Evolutionary conservation across 37 sponge, comb jelly and placozoan species (phyloP), one percentile per base, ranked within the genome.

Genomic region (Spongilla lacustris): DNA sequence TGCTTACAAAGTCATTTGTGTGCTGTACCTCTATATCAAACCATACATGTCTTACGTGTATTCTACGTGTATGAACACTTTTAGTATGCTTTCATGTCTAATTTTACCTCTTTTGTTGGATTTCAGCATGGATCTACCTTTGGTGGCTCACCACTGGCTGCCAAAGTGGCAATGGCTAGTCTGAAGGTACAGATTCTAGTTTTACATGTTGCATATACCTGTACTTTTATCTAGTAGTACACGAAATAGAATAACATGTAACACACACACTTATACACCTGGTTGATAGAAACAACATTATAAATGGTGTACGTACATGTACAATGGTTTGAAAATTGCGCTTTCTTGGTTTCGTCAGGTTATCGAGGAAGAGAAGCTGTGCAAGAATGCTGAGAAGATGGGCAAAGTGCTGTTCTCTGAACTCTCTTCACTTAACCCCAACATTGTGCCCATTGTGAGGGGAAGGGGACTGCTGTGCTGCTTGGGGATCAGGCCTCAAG

Each of bases 111-210:
- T n/a, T 17, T 58, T 58, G 58, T 58, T 17, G 0, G 14, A 10
- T 70, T 77, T 19, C 81, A 97, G 94, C 99, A 99, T 89, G 99
- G 99, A 9, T 97, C 98, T 38, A 99, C 99, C 4, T 99, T 79
- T 87, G 99, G 97, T 66, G 99, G 99, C 0, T 95, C 82, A 50
- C 99, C 99, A 12, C 91, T 99, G 41, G 99, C 92, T 21, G 79
- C 91, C 67, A 88, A 73, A 69, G 90, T 97, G 21, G 99, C 97
- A 22, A 87, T 95, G 19, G 92, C 94, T 22, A 69, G 94, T 74
- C 73, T 99, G 68, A 82, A 97, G 84, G 97, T 96, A 14, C 14
- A 58, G 46, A 41, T 46, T n/a, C n/a, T n/a, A n/a, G n/a, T n/a
- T n/a, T n/a, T n/a, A n/a, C n/a, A n/a, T n/a, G n/a, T n/a, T n/a